Evolutionary conservation across 2,113 vertebrate genomes (phyloP), one percentile per base, ranked within the genome.

Genomic region (Panurus biarmicus): DNA sequence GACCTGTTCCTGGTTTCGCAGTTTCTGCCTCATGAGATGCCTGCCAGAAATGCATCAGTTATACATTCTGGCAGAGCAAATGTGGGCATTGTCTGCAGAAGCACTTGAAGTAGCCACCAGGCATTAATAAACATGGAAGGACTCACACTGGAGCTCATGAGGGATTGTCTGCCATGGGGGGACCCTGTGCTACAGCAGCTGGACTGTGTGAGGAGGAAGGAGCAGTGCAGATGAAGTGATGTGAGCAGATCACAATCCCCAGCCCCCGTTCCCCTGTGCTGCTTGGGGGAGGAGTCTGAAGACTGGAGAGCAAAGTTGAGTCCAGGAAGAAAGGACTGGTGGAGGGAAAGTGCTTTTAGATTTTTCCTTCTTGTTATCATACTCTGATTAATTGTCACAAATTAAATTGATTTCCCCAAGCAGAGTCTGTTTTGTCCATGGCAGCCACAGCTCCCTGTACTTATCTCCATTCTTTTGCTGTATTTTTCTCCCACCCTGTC

Each of bases 1-100:
- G 60, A 38, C n/a, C 95, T 96, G 93, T 74, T 96, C 71, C 62
- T 65, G 69, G 50, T 80, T 89, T 93, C 77, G 65, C 45, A n/a
- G 67, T 95, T 94, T 93, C 85, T 96, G 85, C 95, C 80, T 74
- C 72, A 17, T 3, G 62, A 94, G 73, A 66, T 60, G 28, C 28
- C 60, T 90, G 78, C 66, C 85, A 93, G 75, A 56, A 75, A 61
- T 53, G 70, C 66, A 73, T 85, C 73, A 57, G 80, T 95, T 89
- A 62, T 51, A 94, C 73, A 82, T 90, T 79, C 77, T 50, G 81
- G 73, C 56, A 58, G 69, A 87, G 83, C 80, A 60, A 50, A 61
- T 4, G 65, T 36, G 60, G 23, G 22, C 12, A 40, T 58, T 93
- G 77, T 91, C 83, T 92, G 83, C 86, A 83, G 44, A 79, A 56